A percentile compares a stretch with the other conserved stretches of the same genome.
Evolutionary conservation across 2,888 invertebrate species (phyloP).

Genomic region (Platycnemis pennipes): DNA sequence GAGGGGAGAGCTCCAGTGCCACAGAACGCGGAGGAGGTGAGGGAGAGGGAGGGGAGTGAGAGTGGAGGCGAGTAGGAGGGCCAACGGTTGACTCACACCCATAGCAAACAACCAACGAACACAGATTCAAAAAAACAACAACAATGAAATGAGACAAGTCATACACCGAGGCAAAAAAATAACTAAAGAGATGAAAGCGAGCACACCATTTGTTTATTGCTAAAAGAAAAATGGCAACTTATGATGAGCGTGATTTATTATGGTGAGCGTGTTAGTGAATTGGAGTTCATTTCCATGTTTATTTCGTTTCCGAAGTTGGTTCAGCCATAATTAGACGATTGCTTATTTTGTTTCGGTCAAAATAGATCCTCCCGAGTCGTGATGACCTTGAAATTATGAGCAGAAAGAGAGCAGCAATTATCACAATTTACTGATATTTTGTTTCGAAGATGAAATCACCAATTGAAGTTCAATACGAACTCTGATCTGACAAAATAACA

Average conservation of each 20-base stretch:
- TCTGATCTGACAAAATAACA: too few species aligned
- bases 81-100: constrained; percentile 25
- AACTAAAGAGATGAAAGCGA: constrained; percentile 7
- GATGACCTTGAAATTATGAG: background rate
- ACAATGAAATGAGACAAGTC: constrained; percentile 43
- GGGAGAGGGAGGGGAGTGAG: background rate
- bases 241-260: background rate
- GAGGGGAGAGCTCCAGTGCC: constrained; percentile 1
- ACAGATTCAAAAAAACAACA: background rate
- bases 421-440: background rate
- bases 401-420: background rate
- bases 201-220: background rate
- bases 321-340: background rate
- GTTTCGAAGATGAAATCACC: background rate
- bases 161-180: constrained; percentile 51
- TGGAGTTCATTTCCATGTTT: constrained; percentile 15
- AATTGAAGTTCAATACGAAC: background rate
- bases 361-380: constrained; percentile 8
- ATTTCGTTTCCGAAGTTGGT: background rate
- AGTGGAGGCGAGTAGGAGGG: constrained; percentile 15
- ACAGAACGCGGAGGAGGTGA: background rate
- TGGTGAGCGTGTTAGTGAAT: background rate
- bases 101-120: constrained; percentile 5
- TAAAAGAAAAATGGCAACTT: constrained; percentile 14
- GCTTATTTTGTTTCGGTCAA: background rate